phyloP scores from a whole-genome alignment of 2,888 invertebrate genomes.

The Synanthedon vespiformis region DNA sequence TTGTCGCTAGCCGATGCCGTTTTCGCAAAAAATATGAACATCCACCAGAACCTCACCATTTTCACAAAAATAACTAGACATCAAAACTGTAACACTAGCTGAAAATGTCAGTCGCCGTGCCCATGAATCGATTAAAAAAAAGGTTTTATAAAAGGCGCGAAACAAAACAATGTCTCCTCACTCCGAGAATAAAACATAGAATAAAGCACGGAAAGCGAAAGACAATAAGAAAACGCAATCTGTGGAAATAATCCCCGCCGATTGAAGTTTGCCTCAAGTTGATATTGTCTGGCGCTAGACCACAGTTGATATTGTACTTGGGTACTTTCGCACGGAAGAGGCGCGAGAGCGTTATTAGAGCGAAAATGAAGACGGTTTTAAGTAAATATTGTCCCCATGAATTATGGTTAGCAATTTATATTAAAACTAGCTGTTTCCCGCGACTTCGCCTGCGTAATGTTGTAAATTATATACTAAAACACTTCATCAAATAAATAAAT shows the following conservation, averaged over 20 bases:
- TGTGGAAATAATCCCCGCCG: slow-evolving; percentile 62
- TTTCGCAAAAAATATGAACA: slow-evolving; percentile 61
- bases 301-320: slow-evolving; percentile 12
- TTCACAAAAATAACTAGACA: slow-evolving; percentile 45
- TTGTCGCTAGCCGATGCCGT: slow-evolving; percentile 59
- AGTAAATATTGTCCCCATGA: neutral
- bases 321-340: neutral
- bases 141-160: slow-evolving; percentile 30
- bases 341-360: slow-evolving; percentile 40
- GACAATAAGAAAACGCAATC: slow-evolving; percentile 52
- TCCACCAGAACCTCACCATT: slow-evolving; percentile 67
- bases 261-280: slow-evolving; percentile 19
- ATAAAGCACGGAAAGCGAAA: slow-evolving; percentile 45
- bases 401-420: too few species aligned
- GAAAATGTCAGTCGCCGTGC: slow-evolving; percentile 7
- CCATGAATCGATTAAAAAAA: slow-evolving; percentile 12
- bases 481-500: too few species aligned
- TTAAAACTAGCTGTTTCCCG: too few species aligned
- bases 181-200: slow-evolving; percentile 43
- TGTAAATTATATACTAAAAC: too few species aligned
- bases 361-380: slow-evolving; percentile 31
- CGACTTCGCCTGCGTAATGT: too few species aligned
- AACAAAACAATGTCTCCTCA: slow-evolving; percentile 35
- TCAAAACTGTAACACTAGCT: slow-evolving; percentile 26
- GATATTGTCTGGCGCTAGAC: slow-evolving; percentile 10